phyloP scores from a whole-genome alignment of 2,888 invertebrate species.

The Oligia strigilis region DNA sequence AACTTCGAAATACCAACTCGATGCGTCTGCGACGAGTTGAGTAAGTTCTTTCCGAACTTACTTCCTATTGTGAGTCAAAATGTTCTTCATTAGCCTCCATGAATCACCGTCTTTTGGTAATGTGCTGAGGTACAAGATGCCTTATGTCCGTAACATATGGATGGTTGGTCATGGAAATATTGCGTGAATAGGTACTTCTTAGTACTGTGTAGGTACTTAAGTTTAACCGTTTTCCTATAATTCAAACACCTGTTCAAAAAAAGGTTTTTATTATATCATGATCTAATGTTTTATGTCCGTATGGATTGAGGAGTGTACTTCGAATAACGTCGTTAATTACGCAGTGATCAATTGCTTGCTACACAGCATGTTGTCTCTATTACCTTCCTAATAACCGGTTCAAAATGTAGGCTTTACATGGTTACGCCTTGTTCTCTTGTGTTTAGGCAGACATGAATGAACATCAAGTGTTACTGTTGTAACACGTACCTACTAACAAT shows the following conservation, averaged over 20 bases:
- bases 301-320: neutral
- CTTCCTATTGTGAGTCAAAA: constrained; percentile 67
- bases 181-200: constrained; percentile 22
- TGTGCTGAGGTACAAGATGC: constrained; percentile 9
- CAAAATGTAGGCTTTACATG: neutral
- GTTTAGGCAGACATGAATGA: neutral
- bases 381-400: neutral
- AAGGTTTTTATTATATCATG: neutral
- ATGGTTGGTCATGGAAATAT: neutral
- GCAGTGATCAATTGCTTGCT: neutral
- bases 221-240: neutral
- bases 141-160: constrained; percentile 26
- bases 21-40: constrained; percentile 49
- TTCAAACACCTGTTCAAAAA: constrained; percentile 28
- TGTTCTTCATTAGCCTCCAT: constrained; percentile 36
- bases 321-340: constrained; percentile 6
- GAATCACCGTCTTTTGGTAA: constrained; percentile 52
- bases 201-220: constrained; percentile 9
- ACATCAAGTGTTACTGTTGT: neutral
- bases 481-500: neutral
- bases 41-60: constrained; percentile 47
- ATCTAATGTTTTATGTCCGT: neutral
- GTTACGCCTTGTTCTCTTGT: neutral
- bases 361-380: neutral
- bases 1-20: constrained; percentile 44